phyloP scores from a whole-genome alignment of 2,113 vertebrate genomes.

The Varanus salvator region DNA sequence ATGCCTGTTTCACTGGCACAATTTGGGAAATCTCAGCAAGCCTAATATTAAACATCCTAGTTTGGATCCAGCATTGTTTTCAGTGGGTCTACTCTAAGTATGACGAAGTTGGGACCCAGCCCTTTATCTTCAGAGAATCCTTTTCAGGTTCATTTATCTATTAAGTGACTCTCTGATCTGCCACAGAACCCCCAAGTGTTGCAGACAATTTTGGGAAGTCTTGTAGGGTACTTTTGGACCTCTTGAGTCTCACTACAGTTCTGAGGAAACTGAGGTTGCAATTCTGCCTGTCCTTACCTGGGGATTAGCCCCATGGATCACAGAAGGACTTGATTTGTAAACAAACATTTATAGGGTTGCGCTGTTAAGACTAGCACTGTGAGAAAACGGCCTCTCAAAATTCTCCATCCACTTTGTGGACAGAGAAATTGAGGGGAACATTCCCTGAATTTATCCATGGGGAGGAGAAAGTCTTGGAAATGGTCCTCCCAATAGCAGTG shows the following conservation, averaged over 20 bases:
- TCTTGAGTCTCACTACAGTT: neutral
- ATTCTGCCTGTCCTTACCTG: neutral
- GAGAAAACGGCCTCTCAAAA: neutral
- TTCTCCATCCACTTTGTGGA: neutral
- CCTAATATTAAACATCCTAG: neutral
- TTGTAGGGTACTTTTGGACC: neutral
- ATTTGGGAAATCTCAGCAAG: neutral
- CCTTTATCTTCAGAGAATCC: neutral
- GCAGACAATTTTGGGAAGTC: neutral
- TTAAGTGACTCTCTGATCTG: neutral
- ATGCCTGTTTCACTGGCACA: no score
- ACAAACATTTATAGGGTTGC: neutral
- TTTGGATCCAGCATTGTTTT: neutral
- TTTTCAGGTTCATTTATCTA: neutral
- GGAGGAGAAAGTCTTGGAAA: neutral
- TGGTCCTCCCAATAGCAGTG: neutral
- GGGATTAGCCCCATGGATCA: neutral
- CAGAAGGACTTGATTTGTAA: neutral
- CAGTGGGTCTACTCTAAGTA: no score
- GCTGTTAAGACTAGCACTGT: neutral
- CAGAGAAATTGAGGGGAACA: no score
- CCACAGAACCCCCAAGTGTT: neutral
- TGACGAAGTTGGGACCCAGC: no score
- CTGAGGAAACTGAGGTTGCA: neutral
- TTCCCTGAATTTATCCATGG: neutral